These are phyloP conservation scores for Euspilapteryx auroguttella DNA, from an alignment of 2,888 invertebrate species.

Conservation along the genomic window DNA sequence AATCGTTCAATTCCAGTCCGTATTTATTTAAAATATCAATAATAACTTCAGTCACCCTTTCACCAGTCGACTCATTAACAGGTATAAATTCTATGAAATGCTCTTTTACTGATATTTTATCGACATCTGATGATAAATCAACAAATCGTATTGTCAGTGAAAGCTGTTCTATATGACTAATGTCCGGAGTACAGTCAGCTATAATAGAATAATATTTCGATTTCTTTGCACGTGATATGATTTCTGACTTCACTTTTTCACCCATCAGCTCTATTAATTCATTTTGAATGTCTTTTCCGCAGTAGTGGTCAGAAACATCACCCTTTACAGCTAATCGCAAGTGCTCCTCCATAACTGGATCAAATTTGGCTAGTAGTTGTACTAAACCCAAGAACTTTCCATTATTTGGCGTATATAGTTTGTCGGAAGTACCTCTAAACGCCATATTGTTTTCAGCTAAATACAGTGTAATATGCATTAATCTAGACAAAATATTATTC, in stretches of 20 bases:
- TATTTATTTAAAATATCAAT: conserved; percentile 15
- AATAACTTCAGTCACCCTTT: too few species aligned
- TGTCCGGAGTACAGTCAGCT: conserved; percentile 12
- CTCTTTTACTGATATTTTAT: too few species aligned
- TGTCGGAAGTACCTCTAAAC: conserved; percentile 14
- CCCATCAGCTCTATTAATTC: conserved; percentile 16
- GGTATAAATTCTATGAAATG: too few species aligned
- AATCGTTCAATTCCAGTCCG: conserved; percentile 13
- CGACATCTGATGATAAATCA: conserved; percentile 9
- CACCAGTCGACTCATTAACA: too few species aligned
- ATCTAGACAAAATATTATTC: conserved; percentile 14
- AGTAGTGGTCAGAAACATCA: conserved; percentile 16
- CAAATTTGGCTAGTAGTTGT: conserved; percentile 18
- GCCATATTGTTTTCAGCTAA: conserved; percentile 16
- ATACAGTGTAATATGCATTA: conserved; percentile 15
- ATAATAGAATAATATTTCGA: conserved; percentile 7
- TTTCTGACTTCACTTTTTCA: conserved; percentile 13
- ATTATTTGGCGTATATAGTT: conserved; percentile 15
- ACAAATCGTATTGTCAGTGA: conserved; percentile 13
- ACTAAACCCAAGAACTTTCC: conserved; percentile 18
- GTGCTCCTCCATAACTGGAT: too few species aligned
- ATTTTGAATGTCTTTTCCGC: conserved; percentile 17
- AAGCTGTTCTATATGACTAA: conserved; percentile 15
- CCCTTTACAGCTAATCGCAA: too few species aligned
- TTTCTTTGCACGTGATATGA: conserved; percentile 10